phyloP scores from a whole-genome alignment of 2,113 vertebrate genomes.

The Steatornis caripensis region DNA sequence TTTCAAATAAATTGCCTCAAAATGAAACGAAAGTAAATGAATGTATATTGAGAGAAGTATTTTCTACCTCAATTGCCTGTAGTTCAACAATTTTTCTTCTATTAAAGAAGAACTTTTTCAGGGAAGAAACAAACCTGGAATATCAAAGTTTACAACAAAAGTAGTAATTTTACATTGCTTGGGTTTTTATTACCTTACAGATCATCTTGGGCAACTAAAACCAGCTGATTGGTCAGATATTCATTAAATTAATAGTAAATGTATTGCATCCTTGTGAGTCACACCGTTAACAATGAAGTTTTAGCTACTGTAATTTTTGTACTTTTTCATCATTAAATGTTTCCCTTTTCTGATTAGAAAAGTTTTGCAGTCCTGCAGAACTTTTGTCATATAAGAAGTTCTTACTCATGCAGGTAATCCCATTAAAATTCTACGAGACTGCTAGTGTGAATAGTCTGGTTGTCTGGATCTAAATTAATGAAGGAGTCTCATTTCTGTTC shows the following conservation, averaged over 20 bases:
- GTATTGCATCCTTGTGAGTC: not conserved
- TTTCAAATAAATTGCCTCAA: not conserved
- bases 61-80: not conserved
- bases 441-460: not conserved
- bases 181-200: not conserved
- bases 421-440: not conserved
- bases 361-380: not conserved
- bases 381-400: not conserved
- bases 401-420: not conserved
- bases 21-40: not conserved
- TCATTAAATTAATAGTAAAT: not conserved
- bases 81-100: not conserved
- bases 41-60: not conserved
- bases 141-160: not conserved
- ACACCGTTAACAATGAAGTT: not conserved
- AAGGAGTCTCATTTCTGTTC: conserved; percentile 11
- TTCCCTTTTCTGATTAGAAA: not conserved
- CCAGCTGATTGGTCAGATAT: not conserved
- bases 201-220: not conserved
- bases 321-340: not conserved
- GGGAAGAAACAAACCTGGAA: not conserved
- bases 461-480: conserved; percentile 13
- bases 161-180: not conserved
- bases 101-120: not conserved
- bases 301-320: not conserved